Evolutionary conservation across 2,113 vertebrate species (phyloP).

Genomic region (Dasyprocta punctata): DNA sequence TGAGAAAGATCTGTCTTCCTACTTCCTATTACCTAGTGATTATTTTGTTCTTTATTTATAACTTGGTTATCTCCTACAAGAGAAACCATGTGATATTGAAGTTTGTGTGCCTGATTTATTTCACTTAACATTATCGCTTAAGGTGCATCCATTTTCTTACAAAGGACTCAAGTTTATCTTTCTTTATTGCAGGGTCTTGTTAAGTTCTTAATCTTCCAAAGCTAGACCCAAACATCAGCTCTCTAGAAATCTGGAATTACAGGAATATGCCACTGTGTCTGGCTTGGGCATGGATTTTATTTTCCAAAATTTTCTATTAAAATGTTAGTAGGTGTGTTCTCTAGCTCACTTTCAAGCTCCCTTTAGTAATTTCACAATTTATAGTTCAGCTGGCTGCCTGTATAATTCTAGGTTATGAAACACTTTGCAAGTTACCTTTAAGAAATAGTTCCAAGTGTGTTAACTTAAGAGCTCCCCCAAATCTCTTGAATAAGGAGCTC

Average conservation of each 20-base stretch:
- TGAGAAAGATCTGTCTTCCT: neutral
- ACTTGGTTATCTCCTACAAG: neutral
- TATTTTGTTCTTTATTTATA: neutral
- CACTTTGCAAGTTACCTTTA: neutral
- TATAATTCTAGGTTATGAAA: slow-evolving; percentile 27
- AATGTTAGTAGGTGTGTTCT: neutral
- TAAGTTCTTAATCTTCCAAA: neutral
- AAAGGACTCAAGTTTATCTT: neutral
- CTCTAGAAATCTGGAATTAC: neutral
- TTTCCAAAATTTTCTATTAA: neutral
- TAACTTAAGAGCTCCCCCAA: neutral
- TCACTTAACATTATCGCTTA: neutral
- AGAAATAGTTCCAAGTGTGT: neutral
- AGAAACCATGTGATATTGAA: neutral
- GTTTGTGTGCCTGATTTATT: neutral
- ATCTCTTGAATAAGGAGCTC: neutral
- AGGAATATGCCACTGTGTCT: neutral
- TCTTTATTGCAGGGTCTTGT: neutral
- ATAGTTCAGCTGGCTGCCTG: neutral
- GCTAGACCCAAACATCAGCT: neutral
- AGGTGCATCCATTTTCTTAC: neutral
- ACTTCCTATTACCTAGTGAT: neutral
- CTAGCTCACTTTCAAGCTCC: neutral
- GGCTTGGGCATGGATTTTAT: neutral
- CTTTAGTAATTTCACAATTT: neutral